Base-by-base conservation (phyloP, 2,797 vertebrate species). In the Pangasius larnaudii region DNA sequence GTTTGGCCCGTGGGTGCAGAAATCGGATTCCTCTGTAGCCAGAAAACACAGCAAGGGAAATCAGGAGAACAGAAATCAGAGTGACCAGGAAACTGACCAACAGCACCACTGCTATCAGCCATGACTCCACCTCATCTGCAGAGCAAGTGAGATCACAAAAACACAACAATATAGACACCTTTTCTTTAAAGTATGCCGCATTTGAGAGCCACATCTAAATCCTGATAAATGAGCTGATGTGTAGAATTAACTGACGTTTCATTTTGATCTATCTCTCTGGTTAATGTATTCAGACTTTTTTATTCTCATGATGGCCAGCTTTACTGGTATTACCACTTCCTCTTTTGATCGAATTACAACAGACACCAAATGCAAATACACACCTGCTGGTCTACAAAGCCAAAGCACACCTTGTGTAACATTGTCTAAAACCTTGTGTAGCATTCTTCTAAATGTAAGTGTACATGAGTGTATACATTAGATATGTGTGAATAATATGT, bases 101-200 rank as follows among this genome's bases (percentile, higher is more conserved):
- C 49, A 88, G 67, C 51, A 87, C 87, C 16, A 83, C 58, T 13
- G 33, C 39, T 30, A 91, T 89, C 24, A 87, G 5, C 85, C 87
- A 63, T 30, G 85, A 46, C 58, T 85, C 46, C 27, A 87, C 67
- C 3, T 85, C 87, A 82, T 86, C 90, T 91, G 77, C 87, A 92
- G 19, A 33, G 27, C 30, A 39, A 6, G 11, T n/a, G 77, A 69
- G 27, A 67, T 58, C 51, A 33, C 51, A 78, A 56, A 33, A 30
- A 78, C 39, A 42, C 24, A 27, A 14, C 4, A 36, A 19, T 56
- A 33, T 19, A 59, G 5, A 22, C 0, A 13, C 5, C 2, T 36
- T 59, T 58, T 36, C 9, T 80, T 39, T 58, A 24, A 75, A 75
- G 42, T n/a, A 3, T 46, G 11, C 3, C 2, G 3, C 10, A 46